phyloP scores from a whole-genome alignment of 2,113 vertebrate genomes.

The Steatornis caripensis region DNA sequence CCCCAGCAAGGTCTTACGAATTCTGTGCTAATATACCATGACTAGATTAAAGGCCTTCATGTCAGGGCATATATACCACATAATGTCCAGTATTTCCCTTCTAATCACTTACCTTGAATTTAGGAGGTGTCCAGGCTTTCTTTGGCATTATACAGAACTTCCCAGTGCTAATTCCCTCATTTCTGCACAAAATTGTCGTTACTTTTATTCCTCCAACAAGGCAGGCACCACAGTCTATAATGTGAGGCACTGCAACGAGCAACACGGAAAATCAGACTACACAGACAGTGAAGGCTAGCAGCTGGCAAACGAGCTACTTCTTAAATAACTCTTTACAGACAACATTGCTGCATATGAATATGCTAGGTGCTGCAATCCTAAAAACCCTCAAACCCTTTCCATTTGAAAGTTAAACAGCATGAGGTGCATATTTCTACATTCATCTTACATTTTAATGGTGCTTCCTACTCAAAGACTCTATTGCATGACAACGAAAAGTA shows the following conservation, averaged over 20 bases:
- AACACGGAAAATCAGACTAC: neutral
- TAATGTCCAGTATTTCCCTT: neutral
- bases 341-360: neutral
- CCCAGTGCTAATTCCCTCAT: constrained; percentile 79
- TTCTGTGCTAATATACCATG: neutral
- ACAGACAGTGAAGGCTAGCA: neutral
- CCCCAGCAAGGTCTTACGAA: neutral
- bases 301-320: neutral
- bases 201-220: constrained; percentile 84
- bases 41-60: neutral
- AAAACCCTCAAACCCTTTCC: neutral
- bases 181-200: constrained; percentile 77
- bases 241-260: constrained; percentile 76
- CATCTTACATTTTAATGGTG: neutral
- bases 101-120: constrained; percentile 76
- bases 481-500: neutral
- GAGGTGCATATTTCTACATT: neutral
- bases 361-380: neutral
- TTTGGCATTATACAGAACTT: constrained; percentile 86
- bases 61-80: neutral
- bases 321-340: neutral
- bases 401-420: neutral
- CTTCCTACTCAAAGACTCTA: neutral
- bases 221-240: constrained; percentile 87
- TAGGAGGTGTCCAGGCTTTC: constrained; percentile 76